Base-by-base conservation (phyloP, 2,113 vertebrate genomes). In the Garra rufa region DNA sequence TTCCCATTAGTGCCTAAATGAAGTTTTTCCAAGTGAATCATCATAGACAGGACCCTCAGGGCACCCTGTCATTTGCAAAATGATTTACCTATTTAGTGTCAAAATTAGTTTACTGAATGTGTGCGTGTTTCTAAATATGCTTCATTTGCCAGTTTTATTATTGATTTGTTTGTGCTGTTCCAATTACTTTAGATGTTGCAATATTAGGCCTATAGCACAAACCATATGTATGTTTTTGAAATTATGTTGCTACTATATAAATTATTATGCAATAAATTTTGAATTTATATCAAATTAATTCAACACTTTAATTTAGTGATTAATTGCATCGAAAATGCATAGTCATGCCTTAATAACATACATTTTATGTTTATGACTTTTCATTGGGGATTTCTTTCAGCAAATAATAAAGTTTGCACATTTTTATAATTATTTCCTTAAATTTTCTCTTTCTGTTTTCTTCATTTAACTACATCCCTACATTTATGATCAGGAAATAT, bases 1-100 rank as follows among this genome's bases (percentile, higher is more conserved):
- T 90, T 88, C 84, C 87, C 87, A 82, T 89, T 89, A 86, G 65
- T 85, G 46, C 67, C 73, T 83, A 79, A 88, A 88, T 88, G 59
- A 30, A 75, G 41, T 67, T 65, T 65, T 75, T 77, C 28, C 30
- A 84, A 77, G 61, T 57, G 21, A 84, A 77, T 41, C 61, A 41
- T 43, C 74, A 78, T 38, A 50, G 21, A 73, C 14, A 28, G 67
- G 59, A 61, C 43, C 73, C 82, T 63, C 14, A 28, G 43, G 26
- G 14, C 28, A 41, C 57, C 52, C 26, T 67, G 57, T 50, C 43
- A 76, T 43, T n/a, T 65, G 44, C 2, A 0, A 63, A 61, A 83
- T 59, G n/a, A 78, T 38, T 43, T 59, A 43, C 76, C 52, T 59
- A 15, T 78, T 78, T 59, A 59, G 52, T 17, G 76, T 78, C 76